A percentile compares a stretch with the other conserved stretches of the same genome.
These are phyloP conservation scores for Ranitomeya variabilis DNA, from an alignment of 2,113 vertebrate species.

Conservation along the genomic window DNA sequence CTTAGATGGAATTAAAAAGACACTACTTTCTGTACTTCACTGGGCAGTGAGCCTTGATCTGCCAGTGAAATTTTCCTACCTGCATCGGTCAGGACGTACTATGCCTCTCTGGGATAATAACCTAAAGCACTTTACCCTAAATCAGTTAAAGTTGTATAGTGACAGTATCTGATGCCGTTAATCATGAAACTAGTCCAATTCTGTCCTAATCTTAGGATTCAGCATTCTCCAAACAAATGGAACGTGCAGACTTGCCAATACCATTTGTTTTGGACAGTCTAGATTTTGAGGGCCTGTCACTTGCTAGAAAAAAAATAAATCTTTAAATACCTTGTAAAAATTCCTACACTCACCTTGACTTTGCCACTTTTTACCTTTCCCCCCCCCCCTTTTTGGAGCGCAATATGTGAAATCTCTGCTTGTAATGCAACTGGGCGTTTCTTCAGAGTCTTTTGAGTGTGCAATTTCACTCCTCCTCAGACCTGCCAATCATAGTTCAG, in stretches of 20 bases:
- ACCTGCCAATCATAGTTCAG: no score
- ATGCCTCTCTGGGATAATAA: conserved; percentile 13
- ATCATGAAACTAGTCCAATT: neutral
- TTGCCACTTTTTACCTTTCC: no score
- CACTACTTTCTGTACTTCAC: neutral
- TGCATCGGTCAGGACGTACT: neutral
- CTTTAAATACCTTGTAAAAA: no score
- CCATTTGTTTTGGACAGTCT: neutral
- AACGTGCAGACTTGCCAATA: no score
- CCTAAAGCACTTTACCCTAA: neutral
- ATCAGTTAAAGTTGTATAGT: conserved; percentile 1
- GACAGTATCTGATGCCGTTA: neutral
- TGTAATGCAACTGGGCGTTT: no score
- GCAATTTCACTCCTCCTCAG: no score
- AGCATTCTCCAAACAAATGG: neutral
- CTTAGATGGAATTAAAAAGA: neutral
- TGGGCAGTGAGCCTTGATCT: neutral
- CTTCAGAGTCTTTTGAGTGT: no score
- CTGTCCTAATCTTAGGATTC: neutral
- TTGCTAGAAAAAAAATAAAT: no score
- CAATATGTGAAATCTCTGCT: no score
- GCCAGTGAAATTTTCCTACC: neutral
- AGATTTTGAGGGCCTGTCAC: no score
- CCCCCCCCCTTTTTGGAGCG: no score
- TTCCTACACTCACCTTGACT: no score